Base-by-base conservation (phyloP, 2,797 vertebrate genomes). In the Melanotaenia trifasciata region DNA sequence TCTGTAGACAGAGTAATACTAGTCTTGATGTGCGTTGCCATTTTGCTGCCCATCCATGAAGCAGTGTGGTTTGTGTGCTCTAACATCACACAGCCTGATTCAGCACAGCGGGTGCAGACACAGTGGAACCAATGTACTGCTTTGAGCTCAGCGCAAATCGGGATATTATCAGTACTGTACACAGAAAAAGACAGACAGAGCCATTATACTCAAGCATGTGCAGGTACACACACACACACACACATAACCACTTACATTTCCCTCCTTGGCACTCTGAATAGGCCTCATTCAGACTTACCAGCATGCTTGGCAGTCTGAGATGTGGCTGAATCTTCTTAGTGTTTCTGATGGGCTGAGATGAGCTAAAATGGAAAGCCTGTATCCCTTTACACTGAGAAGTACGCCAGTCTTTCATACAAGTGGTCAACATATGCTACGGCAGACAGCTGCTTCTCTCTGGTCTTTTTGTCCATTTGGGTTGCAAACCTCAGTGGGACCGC, bases 221-320 rank as follows among this genome's bases (percentile, higher is more conserved):
- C 79, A 87, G 72, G 84, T 79, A 87, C 45, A 80, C 57, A 81
- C 60, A 70, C 28, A 82, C 35, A 30, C 28, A 30, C 28, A 30
- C 28, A 61, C 32, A 56, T 3, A 75, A 54, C 67, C 59, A 65
- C 53, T 66, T 43, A 74, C 30, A 66, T 64, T 80, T 72, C 79
- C 76, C 73, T 83, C 61, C 30, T 71, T 79, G 84, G 77, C 80
- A 51, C 67, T 20, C 32, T 92, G 83, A 93, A 91, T 87, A 72
- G 86, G 78, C 74, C 84, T 88, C 84, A 90, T 92, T 94, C 87
- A 92, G 86, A 93, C 93, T 94, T 85, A 94, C 93, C 93, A 93
- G 90, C 93, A 93, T 94, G 84, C 79, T 93, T 87, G 90, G 89
- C 86, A 93, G 86, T 66, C 72, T 84, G 58, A 36, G 80, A 80